Percentiles rank a stretch among this genome's conserved stretches.
These are phyloP conservation scores for Xenopus borealis DNA, from an alignment of 2,113 vertebrate species.

Conservation along the genomic window DNA sequence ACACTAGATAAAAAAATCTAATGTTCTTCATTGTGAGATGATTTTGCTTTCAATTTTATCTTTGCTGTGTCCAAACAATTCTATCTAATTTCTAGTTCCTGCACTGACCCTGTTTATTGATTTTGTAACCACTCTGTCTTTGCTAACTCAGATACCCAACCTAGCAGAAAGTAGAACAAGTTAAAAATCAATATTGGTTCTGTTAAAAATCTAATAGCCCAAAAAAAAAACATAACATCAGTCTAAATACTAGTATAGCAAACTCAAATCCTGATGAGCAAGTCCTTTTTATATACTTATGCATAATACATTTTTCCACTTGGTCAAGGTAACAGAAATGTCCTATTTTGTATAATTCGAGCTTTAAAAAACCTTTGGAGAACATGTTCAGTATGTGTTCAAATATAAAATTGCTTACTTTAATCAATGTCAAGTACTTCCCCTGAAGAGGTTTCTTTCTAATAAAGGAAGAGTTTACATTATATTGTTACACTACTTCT, in stretches of 20 bases:
- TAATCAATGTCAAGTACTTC: conserved; percentile 42
- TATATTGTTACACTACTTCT: conserved; percentile 16
- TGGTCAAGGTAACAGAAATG: conserved; percentile 10
- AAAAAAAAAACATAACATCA: conserved; percentile 14
- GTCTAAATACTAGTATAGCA: conserved; percentile 10
- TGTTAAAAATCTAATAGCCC: conserved; percentile 36
- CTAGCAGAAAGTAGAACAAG: conserved; percentile 42
- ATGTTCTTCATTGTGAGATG: background rate
- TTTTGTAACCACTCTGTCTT: conserved; percentile 42
- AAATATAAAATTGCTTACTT: conserved; percentile 41
- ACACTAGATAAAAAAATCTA: no score
- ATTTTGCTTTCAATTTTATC: conserved; percentile 31
- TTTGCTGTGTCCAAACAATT: conserved; percentile 19
- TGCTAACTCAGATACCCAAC: conserved; percentile 38
- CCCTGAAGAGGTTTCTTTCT: conserved; percentile 36
- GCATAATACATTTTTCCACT: conserved; percentile 4
- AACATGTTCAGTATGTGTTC: conserved; percentile 31
- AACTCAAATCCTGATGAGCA: background rate
- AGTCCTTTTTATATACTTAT: background rate
- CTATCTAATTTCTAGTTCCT: conserved; percentile 34
- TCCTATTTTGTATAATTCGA: conserved; percentile 6
- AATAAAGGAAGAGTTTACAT: conserved; percentile 35
- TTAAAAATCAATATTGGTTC: conserved; percentile 39
- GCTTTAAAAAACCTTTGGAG: conserved; percentile 20
- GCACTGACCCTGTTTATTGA: conserved; percentile 38